These are phyloP conservation scores for Lutjanus campechanus DNA, from an alignment of 2,797 vertebrate genomes.

Conservation along the genomic window DNA sequence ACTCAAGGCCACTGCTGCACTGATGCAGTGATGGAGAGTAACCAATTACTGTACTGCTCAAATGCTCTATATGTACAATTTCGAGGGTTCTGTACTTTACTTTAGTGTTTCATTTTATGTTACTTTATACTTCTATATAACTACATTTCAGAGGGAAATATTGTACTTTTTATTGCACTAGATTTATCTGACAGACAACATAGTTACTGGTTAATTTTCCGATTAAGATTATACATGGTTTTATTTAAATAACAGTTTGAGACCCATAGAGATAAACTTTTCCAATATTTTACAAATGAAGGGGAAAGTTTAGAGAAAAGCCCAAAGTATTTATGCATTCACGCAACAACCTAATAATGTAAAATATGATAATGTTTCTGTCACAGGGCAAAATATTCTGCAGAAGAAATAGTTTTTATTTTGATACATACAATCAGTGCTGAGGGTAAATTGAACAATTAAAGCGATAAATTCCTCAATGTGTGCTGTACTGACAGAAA, in stretches of 20 bases:
- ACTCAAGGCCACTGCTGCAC: conserved; percentile 4
- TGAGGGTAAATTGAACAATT: too few species aligned
- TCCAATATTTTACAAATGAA: background rate
- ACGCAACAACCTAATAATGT: background rate
- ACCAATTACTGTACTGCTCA: conserved; percentile 2
- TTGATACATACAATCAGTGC: background rate
- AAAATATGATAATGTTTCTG: background rate
- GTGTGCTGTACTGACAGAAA: too few species aligned
- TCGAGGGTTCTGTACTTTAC: background rate
- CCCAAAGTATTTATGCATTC: background rate
- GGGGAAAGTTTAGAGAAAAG: too few species aligned
- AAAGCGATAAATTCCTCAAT: too few species aligned
- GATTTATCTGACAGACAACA: background rate
- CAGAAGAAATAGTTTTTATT: background rate
- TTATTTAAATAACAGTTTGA: background rate
- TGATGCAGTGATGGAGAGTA: conserved; percentile 10
- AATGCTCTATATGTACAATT: background rate
- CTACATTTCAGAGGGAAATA: background rate
- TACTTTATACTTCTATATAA: background rate
- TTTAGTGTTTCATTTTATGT: background rate
- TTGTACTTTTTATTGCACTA: background rate
- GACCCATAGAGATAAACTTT: background rate
- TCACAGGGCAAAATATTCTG: background rate
- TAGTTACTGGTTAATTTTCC: background rate
- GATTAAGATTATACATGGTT: background rate